Percentiles rank a stretch among this genome's conserved stretches.
Conservation (phyloP, 2,888 invertebrate genomes). For the Hesperia comma region DNA sequence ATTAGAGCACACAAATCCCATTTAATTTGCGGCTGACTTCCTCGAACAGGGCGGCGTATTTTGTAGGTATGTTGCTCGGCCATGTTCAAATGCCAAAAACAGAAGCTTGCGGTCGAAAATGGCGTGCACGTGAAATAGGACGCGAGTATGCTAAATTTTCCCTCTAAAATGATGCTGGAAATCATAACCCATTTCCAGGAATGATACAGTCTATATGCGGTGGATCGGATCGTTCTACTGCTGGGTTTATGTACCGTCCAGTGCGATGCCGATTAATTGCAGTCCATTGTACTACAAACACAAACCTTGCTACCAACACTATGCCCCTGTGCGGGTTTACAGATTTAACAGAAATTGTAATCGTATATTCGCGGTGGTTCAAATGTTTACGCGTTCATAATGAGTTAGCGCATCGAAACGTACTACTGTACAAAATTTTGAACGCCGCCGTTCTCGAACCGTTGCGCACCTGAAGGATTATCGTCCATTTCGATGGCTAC, state of each 20-base stretch:
- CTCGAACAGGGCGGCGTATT: conserved; percentile 58
- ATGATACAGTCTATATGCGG: conserved; percentile 48
- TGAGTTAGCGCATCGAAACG: not conserved
- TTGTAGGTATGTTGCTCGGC: conserved; percentile 56
- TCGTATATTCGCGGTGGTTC: conserved; percentile 8
- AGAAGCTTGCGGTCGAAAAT: conserved; percentile 66
- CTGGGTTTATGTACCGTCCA: conserved; percentile 56
- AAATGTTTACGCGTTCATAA: conserved; percentile 18
- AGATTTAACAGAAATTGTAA: conserved; percentile 38
- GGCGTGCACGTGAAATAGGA: conserved; percentile 55
- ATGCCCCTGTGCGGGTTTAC: conserved; percentile 43
- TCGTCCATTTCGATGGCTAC: too few species aligned
- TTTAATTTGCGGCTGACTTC: conserved; percentile 71
- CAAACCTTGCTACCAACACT: conserved; percentile 52
- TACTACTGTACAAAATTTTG: conserved; percentile 1
- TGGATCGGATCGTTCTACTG: conserved; percentile 46
- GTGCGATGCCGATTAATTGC: conserved; percentile 65
- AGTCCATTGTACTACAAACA: conserved; percentile 59
- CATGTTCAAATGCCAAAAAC: conserved; percentile 72
- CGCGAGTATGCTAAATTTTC: conserved; percentile 54
- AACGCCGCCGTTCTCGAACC: not conserved
- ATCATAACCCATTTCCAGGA: conserved; percentile 58
- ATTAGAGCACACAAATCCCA: conserved; percentile 71
- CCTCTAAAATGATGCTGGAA: conserved; percentile 58
- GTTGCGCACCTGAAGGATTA: too few species aligned